A percentile compares a stretch with the other conserved stretches of the same genome.
Evolutionary conservation across 2,113 vertebrate genomes (phyloP).

Genomic region (Leptocoma aspasia): DNA sequence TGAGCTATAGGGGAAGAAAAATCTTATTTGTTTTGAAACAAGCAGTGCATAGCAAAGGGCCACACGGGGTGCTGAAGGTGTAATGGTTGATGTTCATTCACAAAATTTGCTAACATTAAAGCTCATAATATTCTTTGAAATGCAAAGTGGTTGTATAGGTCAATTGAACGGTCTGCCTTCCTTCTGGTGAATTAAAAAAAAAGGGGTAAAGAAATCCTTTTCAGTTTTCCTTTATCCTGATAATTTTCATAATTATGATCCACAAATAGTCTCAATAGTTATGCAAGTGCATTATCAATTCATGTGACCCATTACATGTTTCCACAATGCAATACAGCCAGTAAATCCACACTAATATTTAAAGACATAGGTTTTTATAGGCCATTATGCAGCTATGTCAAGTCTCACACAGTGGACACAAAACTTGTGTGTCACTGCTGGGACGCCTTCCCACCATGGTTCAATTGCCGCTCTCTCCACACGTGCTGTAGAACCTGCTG

Average conservation of each 20-base stretch:
- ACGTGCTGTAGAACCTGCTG: not conserved
- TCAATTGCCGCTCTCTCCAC: rapidly evolving
- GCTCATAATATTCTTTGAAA: not conserved
- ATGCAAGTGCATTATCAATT: not conserved
- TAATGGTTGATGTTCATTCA: not conserved
- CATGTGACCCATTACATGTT: rapidly evolving
- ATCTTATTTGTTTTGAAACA: not conserved
- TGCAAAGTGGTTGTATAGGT: not conserved
- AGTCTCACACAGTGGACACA: not conserved
- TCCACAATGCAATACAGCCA: not conserved
- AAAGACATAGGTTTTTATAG: not conserved
- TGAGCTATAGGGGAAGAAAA: not conserved
- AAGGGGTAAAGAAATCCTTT: not conserved
- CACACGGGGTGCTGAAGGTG: not conserved
- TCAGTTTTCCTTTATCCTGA: not conserved
- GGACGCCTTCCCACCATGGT: not conserved
- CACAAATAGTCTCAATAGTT: not conserved
- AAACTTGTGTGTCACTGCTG: not conserved
- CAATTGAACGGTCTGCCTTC: not conserved
- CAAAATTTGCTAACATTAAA: not conserved
- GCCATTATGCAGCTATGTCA: not conserved
- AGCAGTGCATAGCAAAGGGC: not conserved
- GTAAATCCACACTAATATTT: not conserved
- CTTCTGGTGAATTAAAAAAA: not conserved
- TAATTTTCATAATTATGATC: not conserved